Base-by-base conservation (phyloP, 2,113 vertebrate species). In the Catharus fuscescens region DNA sequence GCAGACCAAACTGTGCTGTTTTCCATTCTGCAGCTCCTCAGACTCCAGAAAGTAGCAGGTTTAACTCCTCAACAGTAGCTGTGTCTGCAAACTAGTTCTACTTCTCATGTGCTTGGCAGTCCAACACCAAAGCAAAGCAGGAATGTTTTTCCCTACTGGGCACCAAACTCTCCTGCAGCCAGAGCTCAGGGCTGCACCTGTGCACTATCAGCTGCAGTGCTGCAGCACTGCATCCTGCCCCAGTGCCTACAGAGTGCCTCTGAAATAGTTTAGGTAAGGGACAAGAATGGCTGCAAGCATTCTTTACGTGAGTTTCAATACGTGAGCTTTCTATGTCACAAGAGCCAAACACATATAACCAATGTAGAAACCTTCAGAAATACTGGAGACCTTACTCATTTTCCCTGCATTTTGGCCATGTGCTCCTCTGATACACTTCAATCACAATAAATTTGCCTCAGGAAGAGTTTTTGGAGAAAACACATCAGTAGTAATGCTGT, bases 181-280 rank as follows among this genome's bases (percentile, higher is more conserved):
- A 69, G 70, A 64, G 17, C 25, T 28, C 9, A 12, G 6, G 1
- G 14, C 38, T 47, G 31, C 8, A 5, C 4, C 21, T 0, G 1
- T 2, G 31, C 53, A 3, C 16, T 0, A 0, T 18, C 48, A 42
- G 42, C 50, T 32, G 26, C 2, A 7, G n/a, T 32, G 47, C 64
- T 3, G 4, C 16, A 44, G 47, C 28, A 12, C 17, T 8, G 11
- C 19, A 6, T 12, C 18, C 19, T 62, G 78, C 21, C 26, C 45
- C 61, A 21, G 57, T 2, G 2, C 67, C 67, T 19, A 6, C 9
- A 2, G 45, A 57, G 4, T 1, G 20, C 18, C 19, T 47, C 47
- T 38, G 50, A 52, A 82, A 62, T 26, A 20, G 5, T 9, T 48
- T 7, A n/a, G 26, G 29, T 12, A 67, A 61, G 24, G 44, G 53